Conservation (phyloP, 2,888 invertebrate species). For the Drosophila affinis region DNA sequence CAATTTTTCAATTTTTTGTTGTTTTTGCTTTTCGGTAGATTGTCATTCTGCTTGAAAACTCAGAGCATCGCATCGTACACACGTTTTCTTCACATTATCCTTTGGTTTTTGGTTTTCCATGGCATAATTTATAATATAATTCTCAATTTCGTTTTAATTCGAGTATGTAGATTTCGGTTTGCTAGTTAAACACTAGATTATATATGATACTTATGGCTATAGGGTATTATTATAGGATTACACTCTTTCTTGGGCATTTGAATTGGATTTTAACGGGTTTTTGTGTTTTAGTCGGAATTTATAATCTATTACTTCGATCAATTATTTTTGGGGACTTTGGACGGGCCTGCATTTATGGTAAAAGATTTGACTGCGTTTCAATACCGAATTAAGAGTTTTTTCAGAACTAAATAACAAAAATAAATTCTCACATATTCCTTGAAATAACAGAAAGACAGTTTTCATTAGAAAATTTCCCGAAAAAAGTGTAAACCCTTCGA, state of each 20-base stretch:
- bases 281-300: no score
- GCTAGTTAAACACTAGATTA: constrained; percentile 34
- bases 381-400: no score
- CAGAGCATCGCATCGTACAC: constrained; percentile 60
- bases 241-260: constrained; percentile 19
- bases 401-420: no score
- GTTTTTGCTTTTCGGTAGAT: constrained; percentile 55
- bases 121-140: constrained; percentile 35
- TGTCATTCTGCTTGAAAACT: constrained; percentile 68
- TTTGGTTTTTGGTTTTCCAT: constrained; percentile 22
- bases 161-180: constrained; percentile 43
- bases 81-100: constrained; percentile 33
- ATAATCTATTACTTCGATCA: no score
- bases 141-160: constrained; percentile 37
- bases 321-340: no score
- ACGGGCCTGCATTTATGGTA: no score
- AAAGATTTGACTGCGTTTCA: no score
- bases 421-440: no score
- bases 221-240: constrained; percentile 8
- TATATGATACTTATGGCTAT: constrained; percentile 30
- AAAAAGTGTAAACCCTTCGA: constrained; percentile 30
- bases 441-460: background rate
- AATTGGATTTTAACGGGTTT: background rate
- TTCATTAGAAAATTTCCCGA: background rate
- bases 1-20: background rate